A percentile compares a stretch with the other conserved stretches of the same genome.
Conservation (phyloP, 1,140 invertebrate species). For the Eupristina koningsbergeri region DNA sequence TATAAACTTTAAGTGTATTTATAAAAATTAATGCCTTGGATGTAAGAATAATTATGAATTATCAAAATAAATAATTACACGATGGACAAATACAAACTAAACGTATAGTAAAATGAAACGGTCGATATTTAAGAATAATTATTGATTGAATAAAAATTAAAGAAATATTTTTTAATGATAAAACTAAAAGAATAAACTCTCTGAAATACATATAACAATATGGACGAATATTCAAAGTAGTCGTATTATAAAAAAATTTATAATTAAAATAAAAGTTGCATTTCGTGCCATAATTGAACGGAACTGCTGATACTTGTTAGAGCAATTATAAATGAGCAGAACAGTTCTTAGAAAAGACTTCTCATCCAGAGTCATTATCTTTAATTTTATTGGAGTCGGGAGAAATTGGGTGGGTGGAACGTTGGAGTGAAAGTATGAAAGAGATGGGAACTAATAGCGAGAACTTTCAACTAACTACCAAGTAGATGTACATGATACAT, state of each 20-base stretch:
- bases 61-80: too few species aligned
- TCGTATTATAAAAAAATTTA: not conserved
- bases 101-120: too few species aligned
- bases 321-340: not conserved
- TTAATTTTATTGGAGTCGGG: not conserved
- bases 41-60: too few species aligned
- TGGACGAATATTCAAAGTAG: not conserved
- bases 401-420: not conserved
- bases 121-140: too few species aligned
- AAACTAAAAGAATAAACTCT: too few species aligned
- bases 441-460: not conserved
- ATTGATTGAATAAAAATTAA: too few species aligned
- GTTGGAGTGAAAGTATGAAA: not conserved
- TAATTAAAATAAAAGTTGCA: not conserved
- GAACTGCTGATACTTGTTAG: not conserved
- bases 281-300: not conserved
- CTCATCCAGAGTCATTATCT: not conserved
- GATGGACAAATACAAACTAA: too few species aligned
- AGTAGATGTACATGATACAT: not conserved
- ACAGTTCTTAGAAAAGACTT: constrained; percentile 1
- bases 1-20: too few species aligned
- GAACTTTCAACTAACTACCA: not conserved
- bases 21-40: too few species aligned
- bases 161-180: too few species aligned
- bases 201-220: too few species aligned